A percentile compares a stretch with the other conserved stretches of the same genome.
These are phyloP conservation scores for Diacarnus erythraeanus DNA, from an alignment of 37 sponge, comb jelly and placozoan genomes.

Conservation along the genomic window DNA sequence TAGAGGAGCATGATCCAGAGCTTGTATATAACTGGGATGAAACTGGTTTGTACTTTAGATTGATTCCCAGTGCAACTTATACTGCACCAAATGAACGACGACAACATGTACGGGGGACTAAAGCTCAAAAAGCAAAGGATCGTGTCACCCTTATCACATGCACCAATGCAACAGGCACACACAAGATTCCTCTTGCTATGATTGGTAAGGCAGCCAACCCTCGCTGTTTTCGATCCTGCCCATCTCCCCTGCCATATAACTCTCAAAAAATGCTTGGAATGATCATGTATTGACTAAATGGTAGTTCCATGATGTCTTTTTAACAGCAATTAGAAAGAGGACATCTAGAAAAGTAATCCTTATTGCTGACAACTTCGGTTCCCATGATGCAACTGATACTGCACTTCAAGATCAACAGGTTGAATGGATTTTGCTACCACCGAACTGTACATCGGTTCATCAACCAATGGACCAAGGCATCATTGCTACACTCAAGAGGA, in stretches of 20 bases:
- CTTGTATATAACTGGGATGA: not conserved
- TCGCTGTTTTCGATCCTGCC: slow-evolving; percentile 16
- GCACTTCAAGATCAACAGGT: slow-evolving; percentile 17
- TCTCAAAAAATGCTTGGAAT: slow-evolving; percentile 17
- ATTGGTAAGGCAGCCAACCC: slow-evolving; percentile 16
- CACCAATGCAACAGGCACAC: too few relatives aligned
- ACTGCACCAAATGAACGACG: not conserved
- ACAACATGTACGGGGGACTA: slow-evolving; percentile 1
- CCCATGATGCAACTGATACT: slow-evolving; percentile 5
- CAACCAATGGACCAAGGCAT: slow-evolving; percentile 18
- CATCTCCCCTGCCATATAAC: slow-evolving; percentile 13
- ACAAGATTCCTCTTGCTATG: too few relatives aligned
- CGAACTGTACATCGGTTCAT: slow-evolving; percentile 15
- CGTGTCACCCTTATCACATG: too few relatives aligned
- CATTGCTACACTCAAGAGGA: slow-evolving; percentile 11
- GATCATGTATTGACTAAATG: not conserved
- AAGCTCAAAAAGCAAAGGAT: too few relatives aligned
- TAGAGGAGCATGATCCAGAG: slow-evolving; percentile 8
- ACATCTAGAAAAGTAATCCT: slow-evolving; percentile 12
- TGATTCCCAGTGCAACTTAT: slow-evolving; percentile 8
- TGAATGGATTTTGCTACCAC: not conserved
- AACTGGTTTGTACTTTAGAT: not conserved
- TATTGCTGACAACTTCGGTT: slow-evolving; percentile 8
- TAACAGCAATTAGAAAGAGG: slow-evolving; percentile 14
- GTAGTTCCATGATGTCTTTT: slow-evolving; percentile 4